Conservation (phyloP, 2,888 invertebrate species). For the Patella depressa region DNA sequence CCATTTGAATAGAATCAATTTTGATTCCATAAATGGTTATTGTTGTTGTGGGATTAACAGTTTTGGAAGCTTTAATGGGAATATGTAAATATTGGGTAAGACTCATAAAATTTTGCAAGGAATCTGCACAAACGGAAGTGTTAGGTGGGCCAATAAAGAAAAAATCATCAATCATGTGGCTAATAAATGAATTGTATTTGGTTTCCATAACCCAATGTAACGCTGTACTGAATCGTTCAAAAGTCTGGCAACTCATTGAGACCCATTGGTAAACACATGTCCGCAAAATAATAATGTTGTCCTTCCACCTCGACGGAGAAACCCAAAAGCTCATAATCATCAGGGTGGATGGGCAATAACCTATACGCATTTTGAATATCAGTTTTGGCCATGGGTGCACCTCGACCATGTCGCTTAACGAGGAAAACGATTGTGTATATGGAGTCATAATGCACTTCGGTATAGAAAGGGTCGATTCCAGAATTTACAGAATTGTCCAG, state of each 20-base stretch:
- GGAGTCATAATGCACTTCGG: background rate
- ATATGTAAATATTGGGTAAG: background rate
- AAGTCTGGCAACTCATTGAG: background rate
- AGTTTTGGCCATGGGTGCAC: background rate
- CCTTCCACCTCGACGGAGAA: background rate
- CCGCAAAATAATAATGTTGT: background rate
- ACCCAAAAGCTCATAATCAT: background rate
- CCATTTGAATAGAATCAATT: background rate
- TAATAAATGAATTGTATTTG: background rate
- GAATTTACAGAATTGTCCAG: background rate
- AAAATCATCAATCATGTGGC: background rate
- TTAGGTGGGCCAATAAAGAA: background rate
- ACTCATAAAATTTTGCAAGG: background rate
- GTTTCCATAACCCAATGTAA: slow-evolving; percentile 12
- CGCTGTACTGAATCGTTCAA: slow-evolving; percentile 11
- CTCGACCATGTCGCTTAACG: background rate
- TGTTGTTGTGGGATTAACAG: background rate
- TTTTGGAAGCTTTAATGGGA: background rate
- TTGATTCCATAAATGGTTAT: background rate
- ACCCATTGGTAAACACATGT: slow-evolving; percentile 1
- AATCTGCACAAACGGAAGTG: background rate
- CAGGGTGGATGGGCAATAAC: background rate
- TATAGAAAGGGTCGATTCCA: background rate
- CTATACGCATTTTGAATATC: background rate
- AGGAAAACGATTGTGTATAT: background rate